Conservation (phyloP, 2,797 vertebrate species). For the Meriones psammophilus region DNA sequence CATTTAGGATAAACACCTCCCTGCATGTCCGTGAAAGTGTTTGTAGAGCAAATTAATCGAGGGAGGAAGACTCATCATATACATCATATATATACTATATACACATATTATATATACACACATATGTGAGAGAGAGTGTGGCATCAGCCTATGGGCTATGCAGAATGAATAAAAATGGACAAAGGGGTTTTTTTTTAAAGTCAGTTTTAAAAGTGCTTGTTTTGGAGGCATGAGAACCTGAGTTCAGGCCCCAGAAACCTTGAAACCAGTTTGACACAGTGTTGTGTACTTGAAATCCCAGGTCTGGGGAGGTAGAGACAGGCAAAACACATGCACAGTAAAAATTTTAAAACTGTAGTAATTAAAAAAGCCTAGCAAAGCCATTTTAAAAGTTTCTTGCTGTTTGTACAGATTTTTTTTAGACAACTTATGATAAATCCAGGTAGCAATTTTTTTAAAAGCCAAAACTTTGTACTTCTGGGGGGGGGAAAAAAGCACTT, state of each 20-base stretch:
- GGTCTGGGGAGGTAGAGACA: neutral
- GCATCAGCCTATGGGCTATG: neutral
- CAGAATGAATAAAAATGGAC: neutral
- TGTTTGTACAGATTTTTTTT: slow-evolving; percentile 15
- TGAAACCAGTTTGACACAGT: neutral
- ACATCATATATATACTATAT: neutral
- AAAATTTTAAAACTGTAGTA: neutral
- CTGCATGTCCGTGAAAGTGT: neutral
- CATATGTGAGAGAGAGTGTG: too few species aligned
- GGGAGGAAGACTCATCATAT: neutral
- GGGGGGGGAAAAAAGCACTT: neutral
- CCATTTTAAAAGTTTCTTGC: neutral
- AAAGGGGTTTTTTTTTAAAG: neutral
- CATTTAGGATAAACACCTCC: neutral
- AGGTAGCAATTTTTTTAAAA: slow-evolving; percentile 38
- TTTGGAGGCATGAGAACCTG: too few species aligned
- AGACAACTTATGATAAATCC: neutral
- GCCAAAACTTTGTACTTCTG: neutral
- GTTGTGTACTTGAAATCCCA: neutral
- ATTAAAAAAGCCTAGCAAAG: neutral
- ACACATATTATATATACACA: too few species aligned
- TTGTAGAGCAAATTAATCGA: neutral
- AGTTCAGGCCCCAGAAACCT: neutral
- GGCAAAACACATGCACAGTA: neutral
- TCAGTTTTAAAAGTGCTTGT: too few species aligned